Base-by-base conservation (phyloP, 2,888 invertebrate genomes). In the Lasioglossum vierecki region DNA sequence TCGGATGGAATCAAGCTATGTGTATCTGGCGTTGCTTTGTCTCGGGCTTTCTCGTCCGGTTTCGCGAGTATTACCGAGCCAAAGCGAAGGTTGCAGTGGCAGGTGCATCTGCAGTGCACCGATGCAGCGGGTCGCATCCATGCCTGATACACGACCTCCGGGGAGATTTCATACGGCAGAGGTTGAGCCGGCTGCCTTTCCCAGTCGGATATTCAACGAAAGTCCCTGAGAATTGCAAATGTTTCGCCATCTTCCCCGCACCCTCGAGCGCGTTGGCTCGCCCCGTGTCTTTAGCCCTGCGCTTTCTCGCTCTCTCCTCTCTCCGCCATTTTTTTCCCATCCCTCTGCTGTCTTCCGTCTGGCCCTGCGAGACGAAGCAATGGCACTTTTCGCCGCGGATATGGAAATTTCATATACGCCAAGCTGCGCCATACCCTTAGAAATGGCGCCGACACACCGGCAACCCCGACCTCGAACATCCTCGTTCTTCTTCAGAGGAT, bases 401-500 rank as follows among this genome's bases (percentile, higher is more conserved):
- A 93, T 93, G 92, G 91, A 92, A 93, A 93, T 93, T 93, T 92
- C 91, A 93, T 92, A 93, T 90, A 89, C 90, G 89, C 91, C 91
- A 8, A 80, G 88, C 86, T 90, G 89, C 89, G 87, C 49, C 85
- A 73, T 86, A n/a, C 74, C 68, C 44, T 72, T 63, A 22, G 30
- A 46, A n/a, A 49, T 18, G 18, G 49, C n/a, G 68, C 5, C 63
- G 26, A 18, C 41, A 13, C 41, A 13, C 41, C 22, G 15, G 35
- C 9, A 18, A 53, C 57, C 74, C 77, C 60, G 68, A 68, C 68
- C 35, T 68, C 9, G 70, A 53, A 4, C 9, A 41, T 71, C 72
- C 85, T 76, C 77, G 71, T 84, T 60, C 82, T 88, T 83, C 76
- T 53, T 83, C 57, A 41, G 49, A 77, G 30, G 79, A 80, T 83